A percentile compares a stretch with the other conserved stretches of the same genome.
phyloP scores from a whole-genome alignment of 2,888 invertebrate genomes.

The Himalopsyche tibetana region DNA sequence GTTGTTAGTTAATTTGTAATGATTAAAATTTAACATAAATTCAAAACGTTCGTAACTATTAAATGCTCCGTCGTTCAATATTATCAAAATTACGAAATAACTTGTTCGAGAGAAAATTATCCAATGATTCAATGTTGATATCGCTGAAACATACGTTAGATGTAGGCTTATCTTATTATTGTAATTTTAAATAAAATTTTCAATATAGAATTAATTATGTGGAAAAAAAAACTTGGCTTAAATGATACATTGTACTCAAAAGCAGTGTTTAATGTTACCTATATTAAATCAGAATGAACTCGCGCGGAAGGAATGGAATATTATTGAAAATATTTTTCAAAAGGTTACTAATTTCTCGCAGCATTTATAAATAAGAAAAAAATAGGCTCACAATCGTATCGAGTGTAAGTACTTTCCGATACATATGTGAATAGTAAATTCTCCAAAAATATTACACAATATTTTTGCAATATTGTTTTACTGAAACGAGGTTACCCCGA shows the following conservation, averaged over 20 bases:
- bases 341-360: not conserved
- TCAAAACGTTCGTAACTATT: not conserved
- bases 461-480: too few relatives aligned
- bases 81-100: not conserved
- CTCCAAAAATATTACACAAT: too few relatives aligned
- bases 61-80: not conserved
- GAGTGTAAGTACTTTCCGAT: not conserved
- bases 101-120: constrained; percentile 59
- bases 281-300: constrained; percentile 39
- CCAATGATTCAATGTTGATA: constrained; percentile 65
- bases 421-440: not conserved
- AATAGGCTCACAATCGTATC: not conserved
- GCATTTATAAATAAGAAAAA: not conserved
- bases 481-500: too few relatives aligned
- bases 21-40: constrained; percentile 50
- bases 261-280: constrained; percentile 64
- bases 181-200: constrained; percentile 46
- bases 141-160: constrained; percentile 66
- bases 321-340: not conserved
- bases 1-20: constrained; percentile 63
- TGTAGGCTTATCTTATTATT: constrained; percentile 68
- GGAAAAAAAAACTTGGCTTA: not conserved
- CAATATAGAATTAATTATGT: not conserved
- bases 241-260: constrained; percentile 12
- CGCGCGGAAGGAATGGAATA: not conserved